These are phyloP conservation scores for Austrofundulus limnaeus DNA, from an alignment of 2,113 vertebrate genomes.

Conservation along the genomic window DNA sequence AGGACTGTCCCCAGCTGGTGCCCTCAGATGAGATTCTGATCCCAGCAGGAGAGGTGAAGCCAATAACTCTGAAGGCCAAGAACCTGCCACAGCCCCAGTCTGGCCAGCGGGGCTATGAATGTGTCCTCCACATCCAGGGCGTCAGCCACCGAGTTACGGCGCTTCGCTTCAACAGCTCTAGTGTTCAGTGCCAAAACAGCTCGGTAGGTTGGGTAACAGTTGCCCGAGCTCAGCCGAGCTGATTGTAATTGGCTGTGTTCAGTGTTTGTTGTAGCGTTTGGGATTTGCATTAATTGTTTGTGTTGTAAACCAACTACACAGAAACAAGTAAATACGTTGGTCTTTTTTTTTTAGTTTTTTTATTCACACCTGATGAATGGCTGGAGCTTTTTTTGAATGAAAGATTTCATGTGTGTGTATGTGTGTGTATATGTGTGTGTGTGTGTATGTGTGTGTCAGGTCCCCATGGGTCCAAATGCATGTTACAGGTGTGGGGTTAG, in stretches of 20 bases:
- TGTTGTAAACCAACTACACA: neutral
- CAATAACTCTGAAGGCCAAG: constrained; percentile 92
- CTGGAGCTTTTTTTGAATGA: no score
- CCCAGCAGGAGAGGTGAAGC: constrained; percentile 94
- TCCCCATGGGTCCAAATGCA: no score
- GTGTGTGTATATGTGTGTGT: no score
- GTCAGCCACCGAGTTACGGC: constrained; percentile 90
- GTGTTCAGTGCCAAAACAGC: constrained; percentile 98
- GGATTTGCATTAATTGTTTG: neutral
- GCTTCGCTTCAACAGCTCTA: constrained; percentile 98
- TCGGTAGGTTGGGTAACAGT: constrained; percentile 81
- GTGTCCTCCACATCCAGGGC: constrained; percentile 92
- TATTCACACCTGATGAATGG: neutral
- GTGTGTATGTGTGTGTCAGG: no score
- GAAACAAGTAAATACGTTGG: neutral
- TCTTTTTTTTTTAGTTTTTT: neutral
- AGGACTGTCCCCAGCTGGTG: constrained; percentile 98
- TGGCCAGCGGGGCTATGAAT: constrained; percentile 96
- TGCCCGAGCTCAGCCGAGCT: no score
- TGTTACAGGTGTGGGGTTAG: no score
- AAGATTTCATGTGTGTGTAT: no score
- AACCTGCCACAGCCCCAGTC: constrained; percentile 98
- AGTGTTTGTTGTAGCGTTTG: neutral
- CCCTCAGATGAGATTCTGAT: constrained; percentile 94
- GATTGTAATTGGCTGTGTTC: neutral